Evolutionary conservation across 2,888 invertebrate genomes (phyloP), one percentile per base, ranked within the genome.

Genomic region (Phlogophora meticulosa): DNA sequence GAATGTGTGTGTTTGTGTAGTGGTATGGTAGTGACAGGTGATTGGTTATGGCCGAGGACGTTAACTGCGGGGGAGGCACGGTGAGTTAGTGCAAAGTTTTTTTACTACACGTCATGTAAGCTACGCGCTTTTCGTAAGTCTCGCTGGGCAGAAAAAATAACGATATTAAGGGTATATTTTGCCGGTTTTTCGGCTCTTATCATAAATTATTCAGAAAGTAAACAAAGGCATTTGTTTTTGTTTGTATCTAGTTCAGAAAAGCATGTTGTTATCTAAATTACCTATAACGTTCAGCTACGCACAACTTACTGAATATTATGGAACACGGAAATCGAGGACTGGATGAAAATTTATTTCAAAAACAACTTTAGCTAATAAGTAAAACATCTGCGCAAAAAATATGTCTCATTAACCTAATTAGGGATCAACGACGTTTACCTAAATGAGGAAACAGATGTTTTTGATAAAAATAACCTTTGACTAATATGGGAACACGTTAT

Each of bases 51-150:
- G 92, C 89, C 55, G 93, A 93, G 78, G 90, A 92, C 82, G 90
- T 89, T 81, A 88, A 89, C 73, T 90, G 89, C 78, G 89, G 91
- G 67, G 88, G 91, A 76, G 90, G 92, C 69, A 88, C 93, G 88
- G 94, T 94, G 72, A 92, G 94, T 87, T 59, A 60, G 56, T 73
- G 56, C 57, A 72, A 75, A 80, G 57, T 81, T 80, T 70, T 72
- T 76, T 80, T 67, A 74, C 55, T 65, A 71, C 58, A 62, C 53
- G n/a, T n/a, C n/a, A 59, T 55, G 34, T 59, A 57, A 62, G 53
- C 70, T 28, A 43, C 24, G 38, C 28, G 57, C 9, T 59, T 67
- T 75, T 28, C 40, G 52, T 1, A 24, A 11, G n/a, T n/a, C 42
- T 65, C 28, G 20, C 51, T 42, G 40, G 22, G 11, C 43, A 48